Evolutionary conservation across 2,797 vertebrate genomes (phyloP).

Genomic region (Antrozous pallidus): DNA sequence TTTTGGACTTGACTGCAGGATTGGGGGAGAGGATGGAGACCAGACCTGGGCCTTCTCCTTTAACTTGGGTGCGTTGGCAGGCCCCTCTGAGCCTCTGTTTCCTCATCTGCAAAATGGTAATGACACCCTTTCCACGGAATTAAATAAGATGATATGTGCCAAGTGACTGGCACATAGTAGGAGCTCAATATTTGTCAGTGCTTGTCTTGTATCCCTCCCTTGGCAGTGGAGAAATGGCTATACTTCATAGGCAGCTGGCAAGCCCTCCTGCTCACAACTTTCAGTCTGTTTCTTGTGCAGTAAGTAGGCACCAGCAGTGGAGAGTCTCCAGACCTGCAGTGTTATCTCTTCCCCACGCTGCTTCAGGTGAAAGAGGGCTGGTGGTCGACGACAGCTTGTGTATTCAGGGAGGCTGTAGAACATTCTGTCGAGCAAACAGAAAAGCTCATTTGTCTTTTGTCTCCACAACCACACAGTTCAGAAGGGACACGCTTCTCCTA

Average conservation of each 20-base stretch:
- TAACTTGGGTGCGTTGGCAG: background rate
- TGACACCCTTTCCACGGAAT: background rate
- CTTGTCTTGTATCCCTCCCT: background rate
- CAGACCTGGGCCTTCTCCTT: background rate
- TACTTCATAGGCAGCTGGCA: slow-evolving; percentile 3
- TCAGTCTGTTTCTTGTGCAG: slow-evolving; percentile 75
- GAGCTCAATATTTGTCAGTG: background rate
- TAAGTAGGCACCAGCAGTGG: slow-evolving; percentile 78
- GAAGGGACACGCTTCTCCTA: background rate
- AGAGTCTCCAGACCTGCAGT: slow-evolving; percentile 58
- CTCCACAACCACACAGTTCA: background rate
- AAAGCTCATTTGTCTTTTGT: slow-evolving; percentile 68
- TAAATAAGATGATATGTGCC: background rate
- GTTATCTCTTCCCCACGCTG: slow-evolving; percentile 65
- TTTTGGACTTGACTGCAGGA: background rate
- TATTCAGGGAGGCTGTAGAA: slow-evolving; percentile 67
- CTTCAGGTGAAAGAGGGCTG: slow-evolving; percentile 70
- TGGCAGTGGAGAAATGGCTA: background rate
- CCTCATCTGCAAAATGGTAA: background rate
- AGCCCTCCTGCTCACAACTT: slow-evolving; percentile 64
- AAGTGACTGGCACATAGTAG: background rate
- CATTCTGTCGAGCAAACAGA: slow-evolving; percentile 49
- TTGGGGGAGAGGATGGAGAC: background rate
- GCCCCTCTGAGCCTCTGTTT: slow-evolving; percentile 6
- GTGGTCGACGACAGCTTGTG: slow-evolving; percentile 75